Percentiles rank a stretch among this genome's conserved stretches.
Conservation (phyloP, 2,888 invertebrate genomes). For the Sesamia inferens region DNA sequence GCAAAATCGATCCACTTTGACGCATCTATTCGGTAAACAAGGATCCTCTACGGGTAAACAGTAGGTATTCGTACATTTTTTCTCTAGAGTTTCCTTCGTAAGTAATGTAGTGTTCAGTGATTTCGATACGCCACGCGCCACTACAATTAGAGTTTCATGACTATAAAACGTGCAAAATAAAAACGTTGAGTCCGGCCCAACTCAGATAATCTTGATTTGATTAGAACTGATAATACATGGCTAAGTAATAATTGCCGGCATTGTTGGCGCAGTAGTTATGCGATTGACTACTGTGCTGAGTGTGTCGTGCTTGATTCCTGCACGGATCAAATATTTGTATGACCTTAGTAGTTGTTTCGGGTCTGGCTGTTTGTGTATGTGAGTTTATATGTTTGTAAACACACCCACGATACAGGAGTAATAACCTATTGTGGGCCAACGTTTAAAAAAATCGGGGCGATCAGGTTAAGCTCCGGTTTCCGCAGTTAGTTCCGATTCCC, state of each 20-base stretch:
- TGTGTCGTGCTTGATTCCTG: no score
- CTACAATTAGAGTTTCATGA: constrained; percentile 4
- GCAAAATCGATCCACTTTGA: constrained; percentile 43
- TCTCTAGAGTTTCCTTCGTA: constrained; percentile 23
- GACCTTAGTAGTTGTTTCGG: no score
- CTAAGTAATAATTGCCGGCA: background rate
- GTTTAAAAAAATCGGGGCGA: background rate
- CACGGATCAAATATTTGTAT: no score
- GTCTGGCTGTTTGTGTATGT: no score
- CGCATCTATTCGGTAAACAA: constrained; percentile 42
- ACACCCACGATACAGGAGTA: no score
- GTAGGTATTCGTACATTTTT: constrained; percentile 13
- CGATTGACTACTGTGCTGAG: no score
- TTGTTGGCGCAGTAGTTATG: no score
- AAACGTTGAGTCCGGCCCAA: background rate
- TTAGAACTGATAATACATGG: background rate
- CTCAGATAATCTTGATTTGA: background rate
- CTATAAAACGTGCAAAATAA: background rate
- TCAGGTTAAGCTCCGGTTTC: background rate
- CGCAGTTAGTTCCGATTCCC: background rate
- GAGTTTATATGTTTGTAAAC: no score
- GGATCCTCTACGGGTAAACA: constrained; percentile 31
- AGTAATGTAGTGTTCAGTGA: background rate
- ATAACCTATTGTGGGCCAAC: no score
- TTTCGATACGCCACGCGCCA: background rate